A percentile compares a stretch with the other conserved stretches of the same genome.
These are phyloP conservation scores for Agrotis ipsilon DNA, from an alignment of 2,888 invertebrate genomes.

Conservation along the genomic window DNA sequence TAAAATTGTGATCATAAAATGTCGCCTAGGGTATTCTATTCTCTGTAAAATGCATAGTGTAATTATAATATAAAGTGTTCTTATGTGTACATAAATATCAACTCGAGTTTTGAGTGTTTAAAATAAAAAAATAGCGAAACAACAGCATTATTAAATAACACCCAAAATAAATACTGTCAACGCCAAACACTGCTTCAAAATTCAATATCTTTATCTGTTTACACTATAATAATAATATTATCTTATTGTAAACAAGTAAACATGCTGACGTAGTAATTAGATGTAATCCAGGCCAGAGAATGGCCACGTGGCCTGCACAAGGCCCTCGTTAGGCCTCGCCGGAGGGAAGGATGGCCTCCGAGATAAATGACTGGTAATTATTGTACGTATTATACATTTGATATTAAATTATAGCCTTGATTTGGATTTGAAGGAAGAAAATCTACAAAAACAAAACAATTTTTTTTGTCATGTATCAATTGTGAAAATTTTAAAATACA, in stretches of 20 bases:
- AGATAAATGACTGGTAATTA: constrained; percentile 52
- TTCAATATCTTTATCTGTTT: constrained; percentile 46
- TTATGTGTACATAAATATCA: no score
- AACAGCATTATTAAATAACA: neutral
- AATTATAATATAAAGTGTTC: no score
- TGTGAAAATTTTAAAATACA: no score
- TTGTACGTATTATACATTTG: constrained; percentile 47
- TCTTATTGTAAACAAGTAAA: constrained; percentile 55
- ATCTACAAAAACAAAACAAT: no score
- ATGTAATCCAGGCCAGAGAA: constrained; percentile 59
- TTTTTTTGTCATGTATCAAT: neutral
- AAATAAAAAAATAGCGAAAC: no score
- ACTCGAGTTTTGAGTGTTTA: no score
- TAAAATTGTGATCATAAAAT: no score
- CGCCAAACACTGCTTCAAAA: constrained; percentile 18
- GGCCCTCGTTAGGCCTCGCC: constrained; percentile 65
- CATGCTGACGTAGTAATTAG: constrained; percentile 69
- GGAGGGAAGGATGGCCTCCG: constrained; percentile 23
- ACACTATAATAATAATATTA: constrained; percentile 52
- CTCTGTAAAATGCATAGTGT: no score
- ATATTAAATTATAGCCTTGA: constrained; percentile 27
- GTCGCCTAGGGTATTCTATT: no score
- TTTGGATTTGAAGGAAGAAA: no score
- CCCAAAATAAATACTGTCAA: constrained; percentile 16
- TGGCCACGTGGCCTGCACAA: constrained; percentile 68